Base-by-base conservation (phyloP, 2,888 invertebrate genomes). In the Bursaphelenchus okinawaensis region DNA sequence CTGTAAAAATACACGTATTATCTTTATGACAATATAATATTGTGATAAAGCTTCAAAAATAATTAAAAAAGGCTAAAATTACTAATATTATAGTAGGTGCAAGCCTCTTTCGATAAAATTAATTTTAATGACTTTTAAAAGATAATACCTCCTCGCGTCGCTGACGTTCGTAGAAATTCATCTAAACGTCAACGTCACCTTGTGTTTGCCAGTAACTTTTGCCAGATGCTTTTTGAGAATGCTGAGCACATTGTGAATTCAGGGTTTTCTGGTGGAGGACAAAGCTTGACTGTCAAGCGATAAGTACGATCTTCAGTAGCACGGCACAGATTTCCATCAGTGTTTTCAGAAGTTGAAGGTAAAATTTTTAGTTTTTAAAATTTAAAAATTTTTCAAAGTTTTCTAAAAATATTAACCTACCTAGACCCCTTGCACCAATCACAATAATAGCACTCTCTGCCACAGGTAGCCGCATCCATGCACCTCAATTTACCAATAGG, bases 201-300 rank as follows among this genome's bases (percentile, higher is more conserved):
- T 80, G 74, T 60, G 81, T 80, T 65, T 80, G 80, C 80, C 80
- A 80, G 63, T 80, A 80, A 52, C 80, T 78, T 81, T 66, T 80
- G 80, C 80, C 80, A 80, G n/a, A 80, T 78, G n/a, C 67, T 75
- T 66, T 80, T 80, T 1, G 81, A 75, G 70, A 80, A 80, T 0
- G 80, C 76, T 1, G 80, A 77, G 66, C 80, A 80, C 74, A 80
- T 75, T 0, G 80, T 81, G 69, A 80, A 81, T 62, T 81, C 73
- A 7, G 77, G 77, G 66, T 80, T 79, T 65, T 80, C 79, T 19
- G 80, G 79, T 16, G 80, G 80, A 23, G 80, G 80, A 60, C 80
- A 80, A 12, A 80, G 65, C 62, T 75, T 56, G 50, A 56, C 67
- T 4, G 77, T 75, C 27, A 79, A 65, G 8, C 78, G 70, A 57